phyloP scores from a whole-genome alignment of 2,113 vertebrate species.

The Hemichromis elongatus region DNA sequence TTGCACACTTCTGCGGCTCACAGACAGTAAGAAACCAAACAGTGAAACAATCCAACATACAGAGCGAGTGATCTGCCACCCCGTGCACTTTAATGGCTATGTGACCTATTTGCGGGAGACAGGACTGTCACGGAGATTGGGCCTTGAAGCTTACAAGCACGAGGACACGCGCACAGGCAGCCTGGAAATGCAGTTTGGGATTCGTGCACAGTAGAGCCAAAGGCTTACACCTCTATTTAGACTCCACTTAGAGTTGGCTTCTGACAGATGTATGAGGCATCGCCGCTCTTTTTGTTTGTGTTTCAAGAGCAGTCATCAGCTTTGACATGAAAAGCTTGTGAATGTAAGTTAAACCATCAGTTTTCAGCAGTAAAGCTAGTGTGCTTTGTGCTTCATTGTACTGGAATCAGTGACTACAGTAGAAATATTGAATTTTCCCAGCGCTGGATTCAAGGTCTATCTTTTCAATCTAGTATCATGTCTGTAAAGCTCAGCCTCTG shows the following conservation, averaged over 20 bases:
- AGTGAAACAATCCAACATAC: slow-evolving; percentile 36
- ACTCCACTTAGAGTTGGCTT: slow-evolving; percentile 20
- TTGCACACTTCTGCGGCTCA: slow-evolving; percentile 5
- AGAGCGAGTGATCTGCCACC: slow-evolving; percentile 28
- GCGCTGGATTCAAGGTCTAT: slow-evolving; percentile 25
- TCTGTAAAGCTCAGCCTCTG: slow-evolving; percentile 33
- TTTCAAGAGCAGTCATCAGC: slow-evolving; percentile 3
- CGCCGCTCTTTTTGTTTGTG: background rate
- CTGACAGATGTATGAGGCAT: slow-evolving; percentile 26
- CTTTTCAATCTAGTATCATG: slow-evolving; percentile 46
- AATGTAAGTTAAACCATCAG: slow-evolving; percentile 30
- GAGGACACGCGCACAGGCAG: slow-evolving; percentile 32
- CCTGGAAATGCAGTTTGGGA: slow-evolving; percentile 9
- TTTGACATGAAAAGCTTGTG: slow-evolving; percentile 13
- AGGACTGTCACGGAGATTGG: slow-evolving; percentile 50
- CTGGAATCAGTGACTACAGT: slow-evolving; percentile 16
- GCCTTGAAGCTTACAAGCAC: slow-evolving; percentile 49
- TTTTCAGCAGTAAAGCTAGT: background rate
- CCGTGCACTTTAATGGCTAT: slow-evolving; percentile 49
- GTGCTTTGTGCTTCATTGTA: slow-evolving; percentile 13
- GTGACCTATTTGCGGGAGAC: slow-evolving; percentile 58
- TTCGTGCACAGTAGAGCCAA: slow-evolving; percentile 12
- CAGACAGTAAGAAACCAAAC: slow-evolving; percentile 33
- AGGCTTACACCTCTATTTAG: slow-evolving; percentile 16
- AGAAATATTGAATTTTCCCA: slow-evolving; percentile 37